Evolutionary conservation across 2,888 invertebrate genomes (phyloP).

Genomic region (Rapana venosa): DNA sequence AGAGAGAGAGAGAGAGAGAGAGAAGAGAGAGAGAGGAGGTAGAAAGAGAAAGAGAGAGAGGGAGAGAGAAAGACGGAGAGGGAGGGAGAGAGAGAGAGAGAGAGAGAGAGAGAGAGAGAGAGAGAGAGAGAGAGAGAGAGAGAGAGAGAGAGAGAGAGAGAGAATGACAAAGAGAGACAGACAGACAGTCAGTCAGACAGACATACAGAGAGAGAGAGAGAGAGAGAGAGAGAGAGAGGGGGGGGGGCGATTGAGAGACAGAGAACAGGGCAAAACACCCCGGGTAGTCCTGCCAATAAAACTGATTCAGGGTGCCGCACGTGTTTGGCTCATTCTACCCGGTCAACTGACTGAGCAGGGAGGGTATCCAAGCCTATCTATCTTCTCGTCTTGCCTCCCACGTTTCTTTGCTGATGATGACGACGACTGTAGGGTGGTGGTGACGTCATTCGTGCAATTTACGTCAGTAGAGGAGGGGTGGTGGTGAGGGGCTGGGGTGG

Average conservation of each 20-base stretch:
- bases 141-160: neutral
- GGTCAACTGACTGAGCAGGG: neutral
- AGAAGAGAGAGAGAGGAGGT: too few relatives aligned
- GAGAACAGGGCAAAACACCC: neutral
- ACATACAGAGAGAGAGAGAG: too few relatives aligned
- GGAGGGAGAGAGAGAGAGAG: too few relatives aligned
- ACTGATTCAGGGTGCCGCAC: constrained; percentile 9
- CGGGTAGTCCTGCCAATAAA: constrained; percentile 5
- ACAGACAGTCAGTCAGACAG: too few relatives aligned
- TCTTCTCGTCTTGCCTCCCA: neutral
- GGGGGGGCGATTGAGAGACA: too few relatives aligned
- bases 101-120: constrained; percentile 2
- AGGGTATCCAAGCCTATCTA: too few relatives aligned
- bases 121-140: neutral
- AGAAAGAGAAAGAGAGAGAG: too few relatives aligned
- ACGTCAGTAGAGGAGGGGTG: neutral
- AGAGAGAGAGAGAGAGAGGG: too few relatives aligned
- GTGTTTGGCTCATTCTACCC: neutral
- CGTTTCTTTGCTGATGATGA: neutral
- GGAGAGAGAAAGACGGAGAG: too few relatives aligned
- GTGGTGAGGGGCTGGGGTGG: neutral
- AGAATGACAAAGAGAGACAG: too few relatives aligned
- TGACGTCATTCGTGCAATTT: neutral
- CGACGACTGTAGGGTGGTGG: neutral
- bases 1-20: neutral